Evolutionary conservation across 2,797 vertebrate genomes (phyloP).

Genomic region (Microctenopoma stevenorrisi): DNA sequence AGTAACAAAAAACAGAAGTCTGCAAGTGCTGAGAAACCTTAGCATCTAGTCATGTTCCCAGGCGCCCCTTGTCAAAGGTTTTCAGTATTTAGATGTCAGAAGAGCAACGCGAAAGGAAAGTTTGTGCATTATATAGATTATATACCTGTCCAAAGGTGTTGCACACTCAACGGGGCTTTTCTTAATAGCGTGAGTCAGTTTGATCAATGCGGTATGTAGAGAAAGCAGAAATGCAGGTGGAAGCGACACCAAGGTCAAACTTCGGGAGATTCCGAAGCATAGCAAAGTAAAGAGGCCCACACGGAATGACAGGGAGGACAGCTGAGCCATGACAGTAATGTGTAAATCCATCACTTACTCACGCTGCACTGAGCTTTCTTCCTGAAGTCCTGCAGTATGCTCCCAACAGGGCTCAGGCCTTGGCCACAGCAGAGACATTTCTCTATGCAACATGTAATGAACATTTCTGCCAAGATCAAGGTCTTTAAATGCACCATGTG

Average conservation of each 20-base stretch:
- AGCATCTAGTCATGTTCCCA: slow-evolving; percentile 52
- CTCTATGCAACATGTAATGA: slow-evolving; percentile 49
- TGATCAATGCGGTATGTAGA: slow-evolving; percentile 9
- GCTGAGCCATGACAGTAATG: slow-evolving; percentile 44
- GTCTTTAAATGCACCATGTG: slow-evolving; percentile 46
- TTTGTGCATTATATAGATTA: slow-evolving; percentile 4
- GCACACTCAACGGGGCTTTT: slow-evolving; percentile 12
- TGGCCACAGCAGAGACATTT: slow-evolving; percentile 37
- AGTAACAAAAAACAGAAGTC: slow-evolving; percentile 21
- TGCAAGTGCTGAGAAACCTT: slow-evolving; percentile 43
- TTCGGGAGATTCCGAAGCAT: not conserved
- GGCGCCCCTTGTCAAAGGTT: slow-evolving; percentile 41
- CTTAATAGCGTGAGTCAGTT: slow-evolving; percentile 31
- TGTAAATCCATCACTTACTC: slow-evolving; percentile 47
- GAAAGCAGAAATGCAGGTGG: slow-evolving; percentile 5
- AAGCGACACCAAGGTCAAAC: slow-evolving; percentile 12
- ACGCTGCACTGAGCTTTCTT: slow-evolving; percentile 43
- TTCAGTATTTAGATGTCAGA: slow-evolving; percentile 68
- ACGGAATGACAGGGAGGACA: slow-evolving; percentile 17
- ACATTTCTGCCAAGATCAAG: slow-evolving; percentile 58
- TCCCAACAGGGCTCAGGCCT: slow-evolving; percentile 38
- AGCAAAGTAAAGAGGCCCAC: slow-evolving; percentile 14
- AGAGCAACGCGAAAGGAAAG: slow-evolving; percentile 23
- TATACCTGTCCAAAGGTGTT: slow-evolving; percentile 11
- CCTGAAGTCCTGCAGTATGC: slow-evolving; percentile 45